Conservation (phyloP, 1,140 invertebrate genomes). For the Branchinecta lynchi region DNA sequence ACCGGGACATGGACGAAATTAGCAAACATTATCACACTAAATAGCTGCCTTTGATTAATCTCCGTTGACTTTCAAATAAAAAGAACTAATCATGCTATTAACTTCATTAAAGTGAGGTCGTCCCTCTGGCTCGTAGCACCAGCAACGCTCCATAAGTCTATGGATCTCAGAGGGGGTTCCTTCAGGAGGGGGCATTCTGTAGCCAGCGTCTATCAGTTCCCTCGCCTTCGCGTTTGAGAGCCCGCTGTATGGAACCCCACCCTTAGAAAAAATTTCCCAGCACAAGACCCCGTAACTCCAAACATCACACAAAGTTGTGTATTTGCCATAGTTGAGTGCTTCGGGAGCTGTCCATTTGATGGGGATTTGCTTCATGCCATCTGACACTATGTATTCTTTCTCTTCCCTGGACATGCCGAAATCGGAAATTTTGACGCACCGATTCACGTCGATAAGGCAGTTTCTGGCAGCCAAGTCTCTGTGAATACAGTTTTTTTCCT, state of each 20-base stretch:
- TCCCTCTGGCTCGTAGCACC: slow-evolving; percentile 80
- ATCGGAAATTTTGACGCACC: slow-evolving; percentile 88
- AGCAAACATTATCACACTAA: background rate
- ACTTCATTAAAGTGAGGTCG: slow-evolving; percentile 84
- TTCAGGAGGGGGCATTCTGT: slow-evolving; percentile 78
- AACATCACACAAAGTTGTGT: slow-evolving; percentile 88
- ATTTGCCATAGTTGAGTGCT: slow-evolving; percentile 79
- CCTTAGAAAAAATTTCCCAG: slow-evolving; percentile 93
- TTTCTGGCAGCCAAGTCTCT: slow-evolving; percentile 87
- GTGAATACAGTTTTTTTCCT: slow-evolving; percentile 92
- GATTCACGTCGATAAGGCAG: slow-evolving; percentile 71
- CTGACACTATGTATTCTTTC: slow-evolving; percentile 90
- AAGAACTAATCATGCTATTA: slow-evolving; percentile 30
- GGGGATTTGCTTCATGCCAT: slow-evolving; percentile 95
- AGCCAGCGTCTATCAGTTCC: slow-evolving; percentile 84
- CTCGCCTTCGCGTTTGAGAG: slow-evolving; percentile 78
- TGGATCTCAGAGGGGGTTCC: slow-evolving; percentile 77
- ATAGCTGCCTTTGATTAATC: background rate
- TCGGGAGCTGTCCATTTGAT: slow-evolving; percentile 97
- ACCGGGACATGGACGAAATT: background rate
- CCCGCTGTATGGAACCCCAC: slow-evolving; percentile 83
- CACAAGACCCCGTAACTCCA: slow-evolving; percentile 93
- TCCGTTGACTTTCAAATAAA: background rate
- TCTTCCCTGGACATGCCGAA: slow-evolving; percentile 97
- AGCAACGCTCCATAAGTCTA: slow-evolving; percentile 74